These are phyloP conservation scores for Palloptera scutellata DNA, from an alignment of 2,888 invertebrate species.

Conservation along the genomic window DNA sequence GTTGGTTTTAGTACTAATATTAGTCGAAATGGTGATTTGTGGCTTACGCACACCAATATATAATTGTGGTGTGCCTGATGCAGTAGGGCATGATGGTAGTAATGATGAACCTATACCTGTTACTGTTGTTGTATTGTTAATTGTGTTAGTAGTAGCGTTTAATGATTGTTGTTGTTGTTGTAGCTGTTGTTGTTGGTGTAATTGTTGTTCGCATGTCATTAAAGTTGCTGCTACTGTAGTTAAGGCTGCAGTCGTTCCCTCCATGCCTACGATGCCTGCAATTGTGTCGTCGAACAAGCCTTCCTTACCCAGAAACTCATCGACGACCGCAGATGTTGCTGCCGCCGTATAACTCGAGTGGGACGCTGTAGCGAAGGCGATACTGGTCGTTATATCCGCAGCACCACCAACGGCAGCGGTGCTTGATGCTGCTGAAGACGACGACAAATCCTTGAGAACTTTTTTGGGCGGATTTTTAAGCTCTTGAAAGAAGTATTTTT, in stretches of 20 bases:
- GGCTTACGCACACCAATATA: conserved; percentile 35
- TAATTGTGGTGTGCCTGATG: conserved; percentile 28
- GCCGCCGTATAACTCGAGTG: conserved; percentile 27
- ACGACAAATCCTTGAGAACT: conserved; percentile 82
- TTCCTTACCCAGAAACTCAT: conserved; percentile 49
- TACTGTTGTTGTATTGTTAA: conserved; percentile 26
- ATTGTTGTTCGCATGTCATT: conserved; percentile 32
- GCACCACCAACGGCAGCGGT: conserved; percentile 12
- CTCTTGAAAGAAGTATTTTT: conserved; percentile 96
- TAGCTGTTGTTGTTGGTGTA: conserved; percentile 26
- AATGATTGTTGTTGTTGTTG: conserved; percentile 29
- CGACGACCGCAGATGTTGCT: conserved; percentile 35
- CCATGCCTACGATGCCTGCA: conserved; percentile 1
- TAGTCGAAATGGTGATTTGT: conserved; percentile 10
- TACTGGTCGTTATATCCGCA: conserved; percentile 13
- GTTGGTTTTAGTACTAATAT: conserved; percentile 29
- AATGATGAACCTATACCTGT: conserved; percentile 15
- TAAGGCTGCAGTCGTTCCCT: conserved; percentile 27
- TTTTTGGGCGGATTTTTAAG: conserved; percentile 94
- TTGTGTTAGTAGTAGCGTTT: conserved; percentile 30
- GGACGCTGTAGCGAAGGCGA: conserved; percentile 11
- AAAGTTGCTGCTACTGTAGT: conserved; percentile 37
- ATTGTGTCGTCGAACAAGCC: conserved; percentile 43
- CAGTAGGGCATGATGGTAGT: too few species aligned
- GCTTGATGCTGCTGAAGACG: conserved; percentile 32